A percentile compares a stretch with the other conserved stretches of the same genome.
These are phyloP conservation scores for Atethmia centrago DNA, from an alignment of 2,888 invertebrate species.

Conservation along the genomic window DNA sequence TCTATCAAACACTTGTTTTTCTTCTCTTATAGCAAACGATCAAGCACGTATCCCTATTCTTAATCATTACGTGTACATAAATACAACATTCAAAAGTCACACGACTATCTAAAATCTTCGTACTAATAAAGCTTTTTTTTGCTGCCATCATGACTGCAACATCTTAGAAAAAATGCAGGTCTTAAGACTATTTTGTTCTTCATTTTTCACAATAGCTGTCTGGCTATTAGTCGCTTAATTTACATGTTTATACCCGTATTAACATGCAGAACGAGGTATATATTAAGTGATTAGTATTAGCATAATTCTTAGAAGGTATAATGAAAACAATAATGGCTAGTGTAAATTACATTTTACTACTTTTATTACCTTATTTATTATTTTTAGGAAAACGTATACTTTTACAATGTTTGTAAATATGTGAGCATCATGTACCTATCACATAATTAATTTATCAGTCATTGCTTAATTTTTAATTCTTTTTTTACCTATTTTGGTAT, in stretches of 20 bases:
- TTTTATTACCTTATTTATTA: too few species aligned
- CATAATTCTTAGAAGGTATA: constrained; percentile 21
- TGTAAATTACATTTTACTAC: too few species aligned
- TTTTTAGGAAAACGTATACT: too few species aligned
- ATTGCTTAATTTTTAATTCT: too few species aligned
- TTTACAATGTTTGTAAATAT: too few species aligned
- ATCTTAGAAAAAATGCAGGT: constrained; percentile 6
- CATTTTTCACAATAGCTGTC: constrained; percentile 10
- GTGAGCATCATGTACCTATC: too few species aligned
- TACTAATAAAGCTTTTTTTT: background rate
- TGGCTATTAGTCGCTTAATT: constrained; percentile 1
- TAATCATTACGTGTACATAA: background rate
- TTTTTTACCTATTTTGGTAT: too few species aligned
- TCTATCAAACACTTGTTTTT: background rate
- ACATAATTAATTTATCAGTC: too few species aligned
- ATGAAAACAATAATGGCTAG: constrained; percentile 29
- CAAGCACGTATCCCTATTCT: background rate
- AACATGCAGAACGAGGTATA: constrained; percentile 7
- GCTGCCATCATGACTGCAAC: background rate
- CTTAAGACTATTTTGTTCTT: background rate
- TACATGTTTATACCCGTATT: constrained; percentile 23
- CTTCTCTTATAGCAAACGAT: background rate
- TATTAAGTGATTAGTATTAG: constrained; percentile 43
- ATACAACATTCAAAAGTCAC: background rate
- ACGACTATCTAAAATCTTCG: background rate